Evolutionary conservation across 2,113 vertebrate genomes (phyloP).

Genomic region (Bubalus kerabau): DNA sequence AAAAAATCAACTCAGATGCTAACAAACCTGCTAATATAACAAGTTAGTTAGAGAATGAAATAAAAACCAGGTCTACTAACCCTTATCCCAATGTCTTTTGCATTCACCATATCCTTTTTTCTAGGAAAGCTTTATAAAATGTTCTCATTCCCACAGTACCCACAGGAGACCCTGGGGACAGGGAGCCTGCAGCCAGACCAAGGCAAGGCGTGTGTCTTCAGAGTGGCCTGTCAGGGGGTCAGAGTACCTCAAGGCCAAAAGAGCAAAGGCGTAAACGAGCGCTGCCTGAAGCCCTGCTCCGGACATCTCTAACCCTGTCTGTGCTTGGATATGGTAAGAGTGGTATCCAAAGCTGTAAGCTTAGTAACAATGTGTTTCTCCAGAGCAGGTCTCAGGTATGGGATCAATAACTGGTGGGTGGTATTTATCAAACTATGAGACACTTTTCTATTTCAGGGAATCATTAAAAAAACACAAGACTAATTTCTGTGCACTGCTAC

Average conservation of each 20-base stretch:
- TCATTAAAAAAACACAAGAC: background rate
- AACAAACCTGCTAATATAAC: background rate
- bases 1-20: background rate
- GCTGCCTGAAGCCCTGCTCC: background rate
- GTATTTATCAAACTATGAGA: background rate
- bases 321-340: background rate
- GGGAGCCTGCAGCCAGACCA: background rate
- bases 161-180: background rate
- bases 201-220: background rate
- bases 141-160: background rate
- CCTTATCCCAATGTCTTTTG: background rate
- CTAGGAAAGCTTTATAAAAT: slow-evolving; percentile 10
- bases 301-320: background rate
- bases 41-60: background rate
- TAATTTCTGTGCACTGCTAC: background rate
- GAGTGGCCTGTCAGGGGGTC: background rate
- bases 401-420: background rate
- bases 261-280: background rate
- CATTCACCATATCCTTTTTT: background rate
- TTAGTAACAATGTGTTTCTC: background rate
- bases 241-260: background rate
- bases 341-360: background rate
- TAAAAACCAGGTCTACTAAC: background rate
- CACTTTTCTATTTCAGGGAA: background rate
- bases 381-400: background rate